A percentile compares a stretch with the other conserved stretches of the same genome.
Conservation (phyloP, 30 jellyfish, hydroid and myxozoan species). For the Hydractinia symbiolongicarpus region DNA sequence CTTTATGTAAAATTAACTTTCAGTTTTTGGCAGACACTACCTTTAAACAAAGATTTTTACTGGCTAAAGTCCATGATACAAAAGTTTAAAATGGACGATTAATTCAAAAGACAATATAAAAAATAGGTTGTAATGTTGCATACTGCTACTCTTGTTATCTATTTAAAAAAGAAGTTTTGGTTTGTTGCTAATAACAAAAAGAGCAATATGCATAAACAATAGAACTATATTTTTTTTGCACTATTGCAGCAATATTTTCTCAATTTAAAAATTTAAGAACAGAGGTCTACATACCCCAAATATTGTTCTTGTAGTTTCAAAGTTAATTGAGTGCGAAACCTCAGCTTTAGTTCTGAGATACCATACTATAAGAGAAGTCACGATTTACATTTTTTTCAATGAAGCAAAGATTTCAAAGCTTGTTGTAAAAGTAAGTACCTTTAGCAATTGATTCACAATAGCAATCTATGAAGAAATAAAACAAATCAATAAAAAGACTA, state of each 20-base stretch:
- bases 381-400: neutral
- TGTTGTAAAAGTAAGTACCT: conserved; percentile 44
- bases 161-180: too few species aligned
- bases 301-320: conserved; percentile 75
- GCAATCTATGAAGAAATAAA: conserved; percentile 58
- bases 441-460: conserved; percentile 64
- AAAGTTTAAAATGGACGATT: too few species aligned
- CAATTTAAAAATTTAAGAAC: neutral
- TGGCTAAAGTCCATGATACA: too few species aligned
- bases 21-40: too few species aligned
- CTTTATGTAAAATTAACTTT: too few species aligned
- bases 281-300: conserved; percentile 46
- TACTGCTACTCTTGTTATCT: too few species aligned
- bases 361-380: conserved; percentile 56
- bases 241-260: neutral
- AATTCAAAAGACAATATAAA: too few species aligned
- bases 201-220: too few species aligned
- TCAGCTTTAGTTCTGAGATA: conserved; percentile 66
- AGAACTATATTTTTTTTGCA: too few species aligned
- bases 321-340: conserved; percentile 81
- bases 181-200: too few species aligned
- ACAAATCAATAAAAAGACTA: neutral
- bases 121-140: too few species aligned
- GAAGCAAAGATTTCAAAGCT: neutral
- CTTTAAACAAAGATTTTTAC: too few species aligned